Evolutionary conservation across 2,113 vertebrate species (phyloP).

Genomic region (Asarcornis scutulata): DNA sequence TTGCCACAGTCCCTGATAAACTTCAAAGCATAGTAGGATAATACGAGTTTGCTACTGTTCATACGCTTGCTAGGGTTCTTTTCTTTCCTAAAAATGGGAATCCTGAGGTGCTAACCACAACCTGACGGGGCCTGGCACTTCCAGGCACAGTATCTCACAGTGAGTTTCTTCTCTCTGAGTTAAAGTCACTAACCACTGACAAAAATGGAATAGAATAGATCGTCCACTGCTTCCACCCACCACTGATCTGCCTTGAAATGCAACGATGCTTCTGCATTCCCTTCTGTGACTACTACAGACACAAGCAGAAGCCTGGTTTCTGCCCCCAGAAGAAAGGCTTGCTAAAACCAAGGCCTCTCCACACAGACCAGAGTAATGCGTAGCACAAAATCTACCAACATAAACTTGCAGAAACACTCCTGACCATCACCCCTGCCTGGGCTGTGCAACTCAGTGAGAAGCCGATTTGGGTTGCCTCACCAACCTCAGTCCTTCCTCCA

Average conservation of each 20-base stretch:
- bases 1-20: not conserved
- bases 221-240: not conserved
- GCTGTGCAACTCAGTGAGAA: fast-evolving
- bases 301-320: not conserved
- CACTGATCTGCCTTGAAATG: not conserved
- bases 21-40: not conserved
- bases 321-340: not conserved
- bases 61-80: not conserved
- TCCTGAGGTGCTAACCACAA: not conserved
- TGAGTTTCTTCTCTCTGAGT: not conserved
- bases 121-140: not conserved
- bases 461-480: fast-evolving
- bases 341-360: not conserved
- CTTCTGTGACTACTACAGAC: not conserved
- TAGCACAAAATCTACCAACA: not conserved
- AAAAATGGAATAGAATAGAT: not conserved
- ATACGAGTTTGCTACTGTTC: not conserved
- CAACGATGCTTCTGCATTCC: not conserved
- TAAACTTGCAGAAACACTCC: not conserved
- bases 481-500: not conserved
- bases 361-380: not conserved
- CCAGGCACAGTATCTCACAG: not conserved
- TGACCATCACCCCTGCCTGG: not conserved
- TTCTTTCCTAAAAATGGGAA: not conserved
- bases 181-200: not conserved